Base-by-base conservation (phyloP, 1,140 invertebrate genomes). In the Trachelipus rathkii region DNA sequence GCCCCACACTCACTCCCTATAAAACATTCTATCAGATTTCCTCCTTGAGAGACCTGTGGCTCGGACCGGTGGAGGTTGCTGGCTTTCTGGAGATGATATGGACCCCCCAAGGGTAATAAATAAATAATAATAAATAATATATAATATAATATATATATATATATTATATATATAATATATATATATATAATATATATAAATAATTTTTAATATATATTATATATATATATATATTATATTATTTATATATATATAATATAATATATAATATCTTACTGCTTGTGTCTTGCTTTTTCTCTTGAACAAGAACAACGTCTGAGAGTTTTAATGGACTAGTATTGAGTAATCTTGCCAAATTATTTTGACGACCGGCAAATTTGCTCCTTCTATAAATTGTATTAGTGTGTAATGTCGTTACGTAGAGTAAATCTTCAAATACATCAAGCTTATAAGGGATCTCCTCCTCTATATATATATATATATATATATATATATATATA, bases 391-490 rank as follows among this genome's bases (percentile, higher is more conserved):
- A 84, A 60, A 93, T 87, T 72, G 87, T 87, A 82, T 91, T 88
- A 33, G 87, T 87, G 11, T 87, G 86, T 80, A 89, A 89, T 0
- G 90, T 89, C 24, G 89, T 89, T 10, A 92, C 85, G 81, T 90
- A 93, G 3, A 92, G 77, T 73, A 85, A 85, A 81, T 92, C 89
- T 85, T 92, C 91, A 84, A 93, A 93, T 0, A 93, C 87, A 78
- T 92, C 91, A 2, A 93, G 83, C 83, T 89, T 90, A 82, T 87
- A 89, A 0, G 92, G 92, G 82, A 86, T 85, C 66, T 87, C 85
- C 15, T 84, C 83, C 44, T 79, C 84, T 84, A 81, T 33, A 9
- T 46, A 66, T 10, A 33, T 71, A n/a, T 21, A 33, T 21, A 23
- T 71, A 15, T 71, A 19, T 71, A 19, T 23, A 71, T 15, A 71